A percentile compares a stretch with the other conserved stretches of the same genome.
Conservation (phyloP, 2,113 vertebrate genomes). For the Cettia cetti region DNA sequence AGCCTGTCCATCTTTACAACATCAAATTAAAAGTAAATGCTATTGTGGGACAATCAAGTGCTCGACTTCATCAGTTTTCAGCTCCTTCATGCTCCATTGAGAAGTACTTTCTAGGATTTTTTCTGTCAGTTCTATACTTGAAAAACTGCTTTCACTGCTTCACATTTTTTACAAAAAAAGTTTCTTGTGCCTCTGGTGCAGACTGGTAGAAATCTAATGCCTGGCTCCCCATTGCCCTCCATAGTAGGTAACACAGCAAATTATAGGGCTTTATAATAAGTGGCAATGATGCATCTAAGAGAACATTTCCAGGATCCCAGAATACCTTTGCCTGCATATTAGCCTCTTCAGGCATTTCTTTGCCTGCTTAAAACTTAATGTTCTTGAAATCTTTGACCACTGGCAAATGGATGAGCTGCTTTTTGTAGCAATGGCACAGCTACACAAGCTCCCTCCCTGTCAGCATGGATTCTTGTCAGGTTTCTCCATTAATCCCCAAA, state of each 20-base stretch:
- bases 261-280: constrained; percentile 75
- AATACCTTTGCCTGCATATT: constrained; percentile 67
- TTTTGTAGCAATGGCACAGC: constrained; percentile 2
- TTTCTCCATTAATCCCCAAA: constrained; percentile 49
- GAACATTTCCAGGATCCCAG: constrained; percentile 66
- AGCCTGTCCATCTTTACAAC: constrained; percentile 7
- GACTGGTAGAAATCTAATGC: constrained; percentile 58
- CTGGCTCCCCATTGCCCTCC: constrained; percentile 66
- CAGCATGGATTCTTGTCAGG: constrained; percentile 49
- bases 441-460: background rate
- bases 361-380: constrained; percentile 58
- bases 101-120: constrained; percentile 38
- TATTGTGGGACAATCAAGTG: constrained; percentile 15
- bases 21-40: constrained; percentile 46
- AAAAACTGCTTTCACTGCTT: constrained; percentile 61
- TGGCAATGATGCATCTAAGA: constrained; percentile 54
- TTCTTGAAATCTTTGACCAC: constrained; percentile 50
- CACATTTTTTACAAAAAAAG: constrained; percentile 64
- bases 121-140: constrained; percentile 46
- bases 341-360: constrained; percentile 62
- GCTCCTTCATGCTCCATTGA: constrained; percentile 41
- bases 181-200: constrained; percentile 34
- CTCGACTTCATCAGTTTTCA: constrained; percentile 56
- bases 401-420: constrained; percentile 31
- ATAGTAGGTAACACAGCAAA: constrained; percentile 64